Evolutionary conservation across 2,888 invertebrate species (phyloP).

Genomic region (Megalurothrips usitatus): DNA sequence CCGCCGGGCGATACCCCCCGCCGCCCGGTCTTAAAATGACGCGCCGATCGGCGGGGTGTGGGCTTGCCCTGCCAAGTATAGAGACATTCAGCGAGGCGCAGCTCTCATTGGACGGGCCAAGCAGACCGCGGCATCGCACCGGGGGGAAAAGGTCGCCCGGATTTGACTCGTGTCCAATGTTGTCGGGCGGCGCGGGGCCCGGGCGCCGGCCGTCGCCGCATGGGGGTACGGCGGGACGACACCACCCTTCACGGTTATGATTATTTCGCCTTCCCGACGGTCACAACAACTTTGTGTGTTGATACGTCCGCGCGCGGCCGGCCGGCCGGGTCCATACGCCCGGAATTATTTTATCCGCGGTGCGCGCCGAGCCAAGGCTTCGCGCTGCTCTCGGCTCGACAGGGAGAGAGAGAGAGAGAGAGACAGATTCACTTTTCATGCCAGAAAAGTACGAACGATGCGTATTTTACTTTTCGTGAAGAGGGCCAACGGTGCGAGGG

Average conservation of each 20-base stretch:
- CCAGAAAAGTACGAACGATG: no score
- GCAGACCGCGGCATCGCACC: background rate
- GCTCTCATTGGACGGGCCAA: background rate
- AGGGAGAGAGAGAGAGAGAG: no score
- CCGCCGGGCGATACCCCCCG: constrained; percentile 4
- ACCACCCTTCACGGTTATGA: background rate
- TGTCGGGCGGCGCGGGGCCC: background rate
- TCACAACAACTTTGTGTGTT: constrained; percentile 26
- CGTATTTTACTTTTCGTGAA: background rate
- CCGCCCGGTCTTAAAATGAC: constrained; percentile 5
- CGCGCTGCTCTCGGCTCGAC: background rate
- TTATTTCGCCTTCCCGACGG: background rate
- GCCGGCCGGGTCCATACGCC: background rate
- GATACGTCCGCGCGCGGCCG: background rate
- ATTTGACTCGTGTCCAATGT: background rate
- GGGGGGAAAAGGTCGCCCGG: background rate
- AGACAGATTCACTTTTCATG: no score
- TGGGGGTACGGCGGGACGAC: background rate
- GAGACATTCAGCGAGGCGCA: background rate
- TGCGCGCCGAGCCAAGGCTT: background rate
- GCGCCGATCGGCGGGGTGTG: constrained; percentile 1
- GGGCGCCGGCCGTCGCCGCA: background rate
- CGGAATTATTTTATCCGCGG: constrained; percentile 9
- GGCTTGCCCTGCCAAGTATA: constrained; percentile 1
- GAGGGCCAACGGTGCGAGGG: background rate